Evolutionary conservation across 2,797 vertebrate genomes (phyloP), one percentile per base, ranked within the genome.

Genomic region (Danio choprae): DNA sequence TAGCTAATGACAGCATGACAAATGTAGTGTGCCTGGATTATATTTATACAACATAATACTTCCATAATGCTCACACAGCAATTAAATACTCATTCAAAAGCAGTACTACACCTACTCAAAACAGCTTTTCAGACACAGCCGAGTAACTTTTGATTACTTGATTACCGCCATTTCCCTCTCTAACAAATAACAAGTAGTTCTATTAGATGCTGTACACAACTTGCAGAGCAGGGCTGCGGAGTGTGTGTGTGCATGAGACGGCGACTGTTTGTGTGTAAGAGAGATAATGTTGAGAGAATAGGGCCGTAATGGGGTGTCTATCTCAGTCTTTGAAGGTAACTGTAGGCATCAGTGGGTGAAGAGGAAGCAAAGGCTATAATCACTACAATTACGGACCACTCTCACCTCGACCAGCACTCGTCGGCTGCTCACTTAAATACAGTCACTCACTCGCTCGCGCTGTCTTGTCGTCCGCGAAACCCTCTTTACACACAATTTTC

Each of bases 331-430:
- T 77, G 44, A 67, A 82, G 18, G 64, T 71, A 81, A 70, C 70
- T 78, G 73, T 79, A 80, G 51, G 82, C 59, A 84, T 83, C 58
- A 81, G 81, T 68, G 78, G 83, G 64, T 82, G 78, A 84, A 81
- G 81, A 81, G 80, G 81, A 86, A 77, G 70, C 79, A 82, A 84
- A 92, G 92, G 90, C 91, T 93, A 90, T 94, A 93, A 95, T 94
- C 93, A 72, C 15, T 55, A 79, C 67, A 79, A 79, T 79, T 79
- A 79, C 77, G 44, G 36, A 72, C 38, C 16, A 18, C 68, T 62
- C 68, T 79, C 68, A 63, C 68, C 68, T 22, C 29, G 56, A 63
- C 68, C 63, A 59, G 53, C 63, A 51, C 79, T 81, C 55, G 46
- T 83, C 55, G 29, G 64, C 62, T 70, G 29, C 71, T 63, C 71